phyloP scores from a whole-genome alignment of 23 tunicate genomes.

The Trididemnum miniatum region DNA sequence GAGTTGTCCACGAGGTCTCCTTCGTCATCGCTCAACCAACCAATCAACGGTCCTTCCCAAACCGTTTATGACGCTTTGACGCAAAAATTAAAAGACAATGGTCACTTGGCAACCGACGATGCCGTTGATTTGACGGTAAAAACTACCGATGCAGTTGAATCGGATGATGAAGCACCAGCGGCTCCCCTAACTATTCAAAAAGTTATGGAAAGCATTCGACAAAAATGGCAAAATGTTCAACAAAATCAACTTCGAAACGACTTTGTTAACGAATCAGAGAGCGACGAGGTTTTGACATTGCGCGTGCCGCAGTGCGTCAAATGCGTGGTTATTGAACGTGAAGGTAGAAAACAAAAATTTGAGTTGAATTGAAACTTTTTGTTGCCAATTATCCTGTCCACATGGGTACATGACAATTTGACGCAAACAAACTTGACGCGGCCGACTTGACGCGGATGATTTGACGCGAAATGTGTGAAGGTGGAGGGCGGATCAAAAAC shows the following conservation, averaged over 20 bases:
- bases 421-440: too few species aligned
- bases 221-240: slow-evolving; percentile 44
- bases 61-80: slow-evolving; percentile 62
- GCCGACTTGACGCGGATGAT: too few species aligned
- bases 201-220: slow-evolving; percentile 44
- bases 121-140: slow-evolving; percentile 34
- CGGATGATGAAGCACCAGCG: not conserved
- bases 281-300: slow-evolving; percentile 54
- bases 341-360: slow-evolving; percentile 42
- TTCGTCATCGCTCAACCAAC: not conserved
- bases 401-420: too few species aligned
- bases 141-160: slow-evolving; percentile 1
- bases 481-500: too few species aligned
- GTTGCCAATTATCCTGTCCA: too few species aligned
- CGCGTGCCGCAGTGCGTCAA: slow-evolving; percentile 55
- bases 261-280: slow-evolving; percentile 20
- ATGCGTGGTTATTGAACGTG: slow-evolving; percentile 50
- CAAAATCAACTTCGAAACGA: not conserved
- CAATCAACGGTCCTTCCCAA: slow-evolving; percentile 30
- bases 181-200: slow-evolving; percentile 14
- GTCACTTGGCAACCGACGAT: slow-evolving; percentile 39
- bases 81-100: slow-evolving; percentile 38
- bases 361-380: slow-evolving; percentile 33
- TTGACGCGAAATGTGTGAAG: too few species aligned
- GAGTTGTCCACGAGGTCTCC: not conserved